Evolutionary conservation across 1,140 invertebrate species (phyloP).

Genomic region (Scaptomyza montana): DNA sequence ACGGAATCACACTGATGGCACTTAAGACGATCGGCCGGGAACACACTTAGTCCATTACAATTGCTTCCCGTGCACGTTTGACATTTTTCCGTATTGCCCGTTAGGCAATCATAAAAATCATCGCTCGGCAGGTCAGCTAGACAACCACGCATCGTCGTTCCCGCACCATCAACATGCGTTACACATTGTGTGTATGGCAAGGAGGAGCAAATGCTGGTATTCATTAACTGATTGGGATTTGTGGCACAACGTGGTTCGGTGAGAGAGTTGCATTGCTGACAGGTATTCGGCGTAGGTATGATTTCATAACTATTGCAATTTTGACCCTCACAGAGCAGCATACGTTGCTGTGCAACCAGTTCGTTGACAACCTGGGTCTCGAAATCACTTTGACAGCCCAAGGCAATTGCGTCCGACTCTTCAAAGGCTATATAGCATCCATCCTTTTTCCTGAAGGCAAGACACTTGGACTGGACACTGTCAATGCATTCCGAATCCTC

Average conservation of each 20-base stretch:
- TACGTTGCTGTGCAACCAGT: constrained; percentile 57
- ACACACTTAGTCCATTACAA: constrained; percentile 69
- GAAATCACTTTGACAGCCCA: constrained; percentile 76
- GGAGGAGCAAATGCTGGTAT: constrained; percentile 43
- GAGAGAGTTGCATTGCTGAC: constrained; percentile 55
- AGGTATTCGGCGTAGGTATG: constrained; percentile 49
- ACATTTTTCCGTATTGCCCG: constrained; percentile 47
- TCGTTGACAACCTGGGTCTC: constrained; percentile 57
- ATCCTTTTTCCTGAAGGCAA: constrained; percentile 56
- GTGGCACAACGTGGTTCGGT: constrained; percentile 65
- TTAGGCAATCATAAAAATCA: constrained; percentile 62
- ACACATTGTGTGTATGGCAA: constrained; percentile 71
- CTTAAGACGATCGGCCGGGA: constrained; percentile 45
- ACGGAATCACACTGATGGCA: constrained; percentile 71
- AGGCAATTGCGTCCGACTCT: constrained; percentile 30
- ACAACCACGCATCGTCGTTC: constrained; percentile 64
- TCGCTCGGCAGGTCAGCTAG: constrained; percentile 40
- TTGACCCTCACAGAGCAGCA: constrained; percentile 60
- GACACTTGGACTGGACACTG: constrained; percentile 21
- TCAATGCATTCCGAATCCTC: constrained; percentile 42
- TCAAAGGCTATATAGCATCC: constrained; percentile 70
- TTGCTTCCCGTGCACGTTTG: constrained; percentile 54
- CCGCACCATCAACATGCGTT: constrained; percentile 53
- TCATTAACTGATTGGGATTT: constrained; percentile 64
- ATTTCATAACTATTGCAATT: constrained; percentile 54